These are phyloP conservation scores for Australoheros facetus DNA, from an alignment of 2,797 vertebrate genomes.

Conservation along the genomic window DNA sequence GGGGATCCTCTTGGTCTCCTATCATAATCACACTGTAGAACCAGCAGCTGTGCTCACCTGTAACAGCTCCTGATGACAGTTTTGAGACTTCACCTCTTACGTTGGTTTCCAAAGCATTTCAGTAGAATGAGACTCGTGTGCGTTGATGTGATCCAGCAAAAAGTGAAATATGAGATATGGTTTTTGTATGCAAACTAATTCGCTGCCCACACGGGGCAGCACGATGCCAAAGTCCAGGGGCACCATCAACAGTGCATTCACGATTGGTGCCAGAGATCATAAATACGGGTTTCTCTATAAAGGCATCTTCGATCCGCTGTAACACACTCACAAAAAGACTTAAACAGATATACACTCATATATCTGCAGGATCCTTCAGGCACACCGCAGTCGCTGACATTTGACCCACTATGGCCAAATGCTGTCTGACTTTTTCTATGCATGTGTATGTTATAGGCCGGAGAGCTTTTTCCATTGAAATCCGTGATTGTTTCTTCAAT, in stretches of 20 bases:
- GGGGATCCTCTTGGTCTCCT: constrained; percentile 18
- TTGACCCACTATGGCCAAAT: constrained; percentile 23
- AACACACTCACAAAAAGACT: constrained; percentile 62
- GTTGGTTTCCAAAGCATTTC: constrained; percentile 40
- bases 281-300: constrained; percentile 67
- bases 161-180: constrained; percentile 38
- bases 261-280: constrained; percentile 55
- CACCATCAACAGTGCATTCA: constrained; percentile 48
- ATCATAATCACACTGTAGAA: constrained; percentile 50
- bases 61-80: constrained; percentile 20
- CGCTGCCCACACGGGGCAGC: constrained; percentile 45
- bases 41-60: constrained; percentile 27
- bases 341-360: constrained; percentile 62
- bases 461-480: constrained; percentile 39
- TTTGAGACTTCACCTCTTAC: constrained; percentile 17
- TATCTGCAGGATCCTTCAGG: constrained; percentile 57
- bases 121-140: constrained; percentile 34
- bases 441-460: constrained; percentile 42
- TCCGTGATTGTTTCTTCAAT: constrained; percentile 35
- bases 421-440: constrained; percentile 3
- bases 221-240: constrained; percentile 34
- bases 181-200: constrained; percentile 48
- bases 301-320: constrained; percentile 68
- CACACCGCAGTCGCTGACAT: constrained; percentile 43
- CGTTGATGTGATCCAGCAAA: constrained; percentile 48